Conservation (phyloP, 2,113 vertebrate genomes). For the Haemorhous mexicanus region DNA sequence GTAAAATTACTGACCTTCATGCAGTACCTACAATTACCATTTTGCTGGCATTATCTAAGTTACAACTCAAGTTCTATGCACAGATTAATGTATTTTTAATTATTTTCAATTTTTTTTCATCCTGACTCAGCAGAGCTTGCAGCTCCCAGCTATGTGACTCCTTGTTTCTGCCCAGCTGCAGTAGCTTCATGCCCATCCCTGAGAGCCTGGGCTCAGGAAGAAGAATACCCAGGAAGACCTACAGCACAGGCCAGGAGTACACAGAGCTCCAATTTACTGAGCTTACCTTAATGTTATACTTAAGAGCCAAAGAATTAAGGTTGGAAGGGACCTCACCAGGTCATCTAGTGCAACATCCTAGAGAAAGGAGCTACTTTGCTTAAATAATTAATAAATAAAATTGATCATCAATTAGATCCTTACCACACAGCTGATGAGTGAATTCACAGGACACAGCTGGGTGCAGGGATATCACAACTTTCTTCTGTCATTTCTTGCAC, state of each 20-base stretch:
- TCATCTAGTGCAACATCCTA: neutral
- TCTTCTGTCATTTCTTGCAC: neutral
- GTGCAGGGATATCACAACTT: neutral
- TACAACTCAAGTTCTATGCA: neutral
- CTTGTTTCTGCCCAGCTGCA: neutral
- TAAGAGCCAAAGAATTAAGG: neutral
- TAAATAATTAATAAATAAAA: neutral
- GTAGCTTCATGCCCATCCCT: neutral
- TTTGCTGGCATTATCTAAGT: neutral
- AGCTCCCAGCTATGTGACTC: neutral
- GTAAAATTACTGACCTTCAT: neutral
- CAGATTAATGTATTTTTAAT: neutral
- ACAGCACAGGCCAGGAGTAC: neutral
- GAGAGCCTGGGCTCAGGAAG: neutral
- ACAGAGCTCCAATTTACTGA: neutral
- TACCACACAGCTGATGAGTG: neutral
- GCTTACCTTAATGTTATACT: neutral
- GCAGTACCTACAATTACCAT: neutral
- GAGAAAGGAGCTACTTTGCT: neutral
- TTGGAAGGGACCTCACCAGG: neutral
- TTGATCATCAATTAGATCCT: neutral
- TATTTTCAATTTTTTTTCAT: neutral
- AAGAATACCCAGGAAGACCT: neutral
- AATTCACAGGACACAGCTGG: neutral
- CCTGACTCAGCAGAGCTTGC: neutral